Evolutionary conservation across 2,797 vertebrate species (phyloP).

Genomic region (Chaenodraco wilsoni): DNA sequence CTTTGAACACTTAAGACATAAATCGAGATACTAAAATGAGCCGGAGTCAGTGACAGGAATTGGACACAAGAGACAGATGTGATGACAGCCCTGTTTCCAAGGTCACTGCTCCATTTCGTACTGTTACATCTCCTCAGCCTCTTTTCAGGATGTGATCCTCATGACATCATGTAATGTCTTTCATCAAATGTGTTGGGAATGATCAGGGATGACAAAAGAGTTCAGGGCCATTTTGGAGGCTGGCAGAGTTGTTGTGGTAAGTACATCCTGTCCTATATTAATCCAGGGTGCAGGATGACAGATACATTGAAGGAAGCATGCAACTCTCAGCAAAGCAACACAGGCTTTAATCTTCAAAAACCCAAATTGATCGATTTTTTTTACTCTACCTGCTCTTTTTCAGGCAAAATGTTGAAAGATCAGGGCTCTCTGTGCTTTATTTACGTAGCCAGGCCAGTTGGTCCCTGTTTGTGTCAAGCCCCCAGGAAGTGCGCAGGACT

Average conservation of each 20-base stretch:
- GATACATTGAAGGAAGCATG: slow-evolving; percentile 1
- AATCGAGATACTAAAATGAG: slow-evolving; percentile 33
- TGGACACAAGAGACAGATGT: slow-evolving; percentile 38
- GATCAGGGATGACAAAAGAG: slow-evolving; percentile 18
- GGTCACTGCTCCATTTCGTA: slow-evolving; percentile 50
- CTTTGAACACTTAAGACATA: slow-evolving; percentile 40
- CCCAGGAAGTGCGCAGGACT: too few relatives aligned
- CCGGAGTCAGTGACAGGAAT: slow-evolving; percentile 30
- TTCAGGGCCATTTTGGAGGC: slow-evolving; percentile 12
- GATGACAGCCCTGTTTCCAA: slow-evolving; percentile 48
- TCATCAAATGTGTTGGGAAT: slow-evolving; percentile 52
- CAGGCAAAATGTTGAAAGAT: neutral
- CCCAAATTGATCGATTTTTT: neutral
- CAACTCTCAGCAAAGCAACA: neutral
- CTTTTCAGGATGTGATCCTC: slow-evolving; percentile 33
- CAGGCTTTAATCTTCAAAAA: neutral
- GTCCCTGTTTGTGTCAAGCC: too few relatives aligned
- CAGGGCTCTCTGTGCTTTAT: too few relatives aligned
- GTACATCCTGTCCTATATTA: slow-evolving; percentile 13
- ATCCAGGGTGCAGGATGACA: neutral
- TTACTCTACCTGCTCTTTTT: neutral
- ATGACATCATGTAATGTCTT: slow-evolving; percentile 41
- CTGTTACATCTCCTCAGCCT: slow-evolving; percentile 32
- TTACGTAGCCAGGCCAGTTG: too few relatives aligned
- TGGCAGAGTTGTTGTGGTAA: slow-evolving; percentile 1